These are phyloP conservation scores for Lota lota DNA, from an alignment of 2,113 vertebrate species.

Conservation along the genomic window DNA sequence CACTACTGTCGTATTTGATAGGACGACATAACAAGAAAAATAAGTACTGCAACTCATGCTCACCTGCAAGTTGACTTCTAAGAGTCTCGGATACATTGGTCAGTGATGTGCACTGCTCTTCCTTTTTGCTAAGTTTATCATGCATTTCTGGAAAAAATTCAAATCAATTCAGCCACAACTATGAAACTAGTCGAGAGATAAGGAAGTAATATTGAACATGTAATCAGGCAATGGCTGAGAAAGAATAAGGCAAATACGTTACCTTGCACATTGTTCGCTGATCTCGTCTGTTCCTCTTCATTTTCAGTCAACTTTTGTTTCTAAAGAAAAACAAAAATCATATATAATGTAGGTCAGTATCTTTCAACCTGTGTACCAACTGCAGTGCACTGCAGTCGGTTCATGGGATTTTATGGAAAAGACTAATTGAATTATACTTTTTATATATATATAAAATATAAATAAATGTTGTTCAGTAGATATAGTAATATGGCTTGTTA, in stretches of 20 bases:
- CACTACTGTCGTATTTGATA: not conserved
- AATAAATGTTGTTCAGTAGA: no score
- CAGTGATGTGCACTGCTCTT: conserved; percentile 79
- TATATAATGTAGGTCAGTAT: not conserved
- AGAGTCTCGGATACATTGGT: conserved; percentile 80
- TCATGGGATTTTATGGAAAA: no score
- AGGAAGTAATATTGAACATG: not conserved
- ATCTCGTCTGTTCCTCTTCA: conserved; percentile 76
- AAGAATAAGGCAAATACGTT: conserved; percentile 21
- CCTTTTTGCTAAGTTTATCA: conserved; percentile 80
- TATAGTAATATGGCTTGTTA: no score
- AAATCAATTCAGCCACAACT: conserved; percentile 19
- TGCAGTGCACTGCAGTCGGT: no score
- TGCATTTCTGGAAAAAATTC: conserved; percentile 77
- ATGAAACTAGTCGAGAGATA: not conserved
- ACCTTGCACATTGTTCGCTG: conserved; percentile 88
- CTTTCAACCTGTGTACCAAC: no score
- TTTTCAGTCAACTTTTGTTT: conserved; percentile 79
- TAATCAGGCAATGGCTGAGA: not conserved
- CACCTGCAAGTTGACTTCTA: conserved; percentile 72
- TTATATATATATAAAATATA: no score
- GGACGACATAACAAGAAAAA: not conserved
- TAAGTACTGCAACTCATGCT: conserved; percentile 18
- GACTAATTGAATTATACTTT: no score
- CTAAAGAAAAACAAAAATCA: conserved; percentile 64